These are phyloP conservation scores for Actinostola sp. DNA, from an alignment of 92 coral and sea anemone genomes.

Conservation along the genomic window DNA sequence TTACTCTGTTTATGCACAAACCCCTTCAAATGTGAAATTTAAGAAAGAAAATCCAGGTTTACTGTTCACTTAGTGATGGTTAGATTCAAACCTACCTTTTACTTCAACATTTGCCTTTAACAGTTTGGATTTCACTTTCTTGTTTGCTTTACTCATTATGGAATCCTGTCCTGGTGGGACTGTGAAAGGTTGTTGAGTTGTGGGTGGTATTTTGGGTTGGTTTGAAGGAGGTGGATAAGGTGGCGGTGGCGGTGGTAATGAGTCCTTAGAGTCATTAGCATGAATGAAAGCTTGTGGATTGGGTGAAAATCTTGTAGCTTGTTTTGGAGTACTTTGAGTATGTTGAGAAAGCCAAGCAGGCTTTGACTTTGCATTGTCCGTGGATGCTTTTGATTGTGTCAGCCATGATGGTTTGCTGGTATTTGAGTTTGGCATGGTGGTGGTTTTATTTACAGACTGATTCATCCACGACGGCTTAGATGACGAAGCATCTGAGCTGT, in stretches of 20 bases:
- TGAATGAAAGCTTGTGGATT: neutral
- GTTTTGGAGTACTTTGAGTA: neutral
- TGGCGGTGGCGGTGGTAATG: conserved; percentile 31
- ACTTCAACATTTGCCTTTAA: conserved; percentile 18
- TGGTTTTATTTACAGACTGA: conserved; percentile 1
- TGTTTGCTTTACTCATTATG: neutral
- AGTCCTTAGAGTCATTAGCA: neutral
- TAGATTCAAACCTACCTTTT: neutral
- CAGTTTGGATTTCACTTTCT: neutral
- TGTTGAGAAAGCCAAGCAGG: conserved; percentile 31
- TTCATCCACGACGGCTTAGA: neutral
- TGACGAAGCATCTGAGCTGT: neutral
- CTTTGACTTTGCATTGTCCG: neutral
- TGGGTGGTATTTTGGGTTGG: conserved; percentile 20
- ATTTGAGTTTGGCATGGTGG: neutral
- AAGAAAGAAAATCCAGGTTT: neutral
- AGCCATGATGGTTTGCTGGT: conserved; percentile 12
- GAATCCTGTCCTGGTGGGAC: neutral
- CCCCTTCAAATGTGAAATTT: too few species aligned
- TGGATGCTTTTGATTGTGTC: neutral
- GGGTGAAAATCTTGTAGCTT: neutral
- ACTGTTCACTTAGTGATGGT: neutral
- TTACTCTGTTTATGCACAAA: too few species aligned
- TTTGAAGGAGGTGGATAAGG: conserved; percentile 28
- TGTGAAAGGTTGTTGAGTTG: neutral